A percentile compares a stretch with the other conserved stretches of the same genome.
phyloP scores from a whole-genome alignment of 2,797 vertebrate species.

The Neopelma chrysocephalum region DNA sequence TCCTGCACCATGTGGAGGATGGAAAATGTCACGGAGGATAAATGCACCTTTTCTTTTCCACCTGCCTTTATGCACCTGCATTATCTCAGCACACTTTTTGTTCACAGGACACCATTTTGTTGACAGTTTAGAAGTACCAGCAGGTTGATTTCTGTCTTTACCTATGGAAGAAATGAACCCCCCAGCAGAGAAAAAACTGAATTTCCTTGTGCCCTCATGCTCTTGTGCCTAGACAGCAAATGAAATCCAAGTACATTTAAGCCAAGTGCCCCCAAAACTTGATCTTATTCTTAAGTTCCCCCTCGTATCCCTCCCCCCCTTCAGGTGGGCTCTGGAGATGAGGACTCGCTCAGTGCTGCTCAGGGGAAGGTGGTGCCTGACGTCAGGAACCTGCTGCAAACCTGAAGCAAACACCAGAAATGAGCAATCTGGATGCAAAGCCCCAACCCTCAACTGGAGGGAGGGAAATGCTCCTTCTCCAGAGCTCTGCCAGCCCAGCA shows the following conservation, averaged over 20 bases:
- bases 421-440: background rate
- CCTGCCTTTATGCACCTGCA: background rate
- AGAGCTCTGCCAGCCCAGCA: background rate
- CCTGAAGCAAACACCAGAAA: background rate
- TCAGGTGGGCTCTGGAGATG: background rate
- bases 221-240: no score
- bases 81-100: background rate
- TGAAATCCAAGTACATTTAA: no score
- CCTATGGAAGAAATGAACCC: no score
- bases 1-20: background rate
- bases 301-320: background rate
- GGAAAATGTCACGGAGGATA: background rate
- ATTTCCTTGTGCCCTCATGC: no score
- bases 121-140: no score
- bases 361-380: background rate
- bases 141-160: no score
- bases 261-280: no score
- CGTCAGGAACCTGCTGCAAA: background rate
- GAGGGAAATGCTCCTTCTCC: background rate
- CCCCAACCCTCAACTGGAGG: fast-evolving
- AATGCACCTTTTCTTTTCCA: background rate
- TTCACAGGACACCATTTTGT: background rate
- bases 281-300: no score
- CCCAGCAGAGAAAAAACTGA: no score
- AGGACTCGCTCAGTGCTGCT: background rate